Base-by-base conservation (phyloP, 2,113 vertebrate species). In the Aldabrachelys gigantea region DNA sequence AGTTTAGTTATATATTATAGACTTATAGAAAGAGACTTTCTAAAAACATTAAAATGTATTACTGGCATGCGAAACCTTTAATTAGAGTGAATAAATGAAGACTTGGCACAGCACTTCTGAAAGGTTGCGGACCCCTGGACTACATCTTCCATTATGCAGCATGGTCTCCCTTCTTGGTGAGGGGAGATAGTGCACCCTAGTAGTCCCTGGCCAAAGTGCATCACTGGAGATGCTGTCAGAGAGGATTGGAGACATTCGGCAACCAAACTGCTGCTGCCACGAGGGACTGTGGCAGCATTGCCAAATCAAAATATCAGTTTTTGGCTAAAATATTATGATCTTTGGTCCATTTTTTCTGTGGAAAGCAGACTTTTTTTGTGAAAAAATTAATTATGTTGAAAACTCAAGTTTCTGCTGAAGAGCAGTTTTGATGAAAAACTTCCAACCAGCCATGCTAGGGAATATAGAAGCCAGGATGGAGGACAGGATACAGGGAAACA, bases 351-450 rank as follows among this genome's bases (percentile, higher is more conserved):
- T 62, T 38, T 54, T 56, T 16, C 2, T 53, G 3, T 38, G 49
- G 52, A 54, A 80, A 62, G 19, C 24, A 85, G 27, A 54, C 49
- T 17, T 3, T 1, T 1, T 11, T 84, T 72, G 11, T 2, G 75
- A 90, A 83, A 90, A 79, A 24, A 19, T 17, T 47, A 2, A 5
- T 5, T 52, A 75, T 50, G 4, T 47, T 29, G 44, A 1, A 31
- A 22, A 8, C 0, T 13, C 31, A 2, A 76, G 38, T 1, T 1
- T 10, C 0, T 72, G 84, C 88, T 25, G 4, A 3, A 62, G 17
- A 72, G 10, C 2, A 5, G 1, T 41, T 92, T 44, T 81, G 79
- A 0, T 4, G 35, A 2, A 38, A 38, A 76, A 22, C 54, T 78
- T 65, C 84, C 4, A 44, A 79, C 24, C 17, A 6, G 62, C 41